Conservation (phyloP, 2,888 invertebrate species). For the Sesia bembeciformis region DNA sequence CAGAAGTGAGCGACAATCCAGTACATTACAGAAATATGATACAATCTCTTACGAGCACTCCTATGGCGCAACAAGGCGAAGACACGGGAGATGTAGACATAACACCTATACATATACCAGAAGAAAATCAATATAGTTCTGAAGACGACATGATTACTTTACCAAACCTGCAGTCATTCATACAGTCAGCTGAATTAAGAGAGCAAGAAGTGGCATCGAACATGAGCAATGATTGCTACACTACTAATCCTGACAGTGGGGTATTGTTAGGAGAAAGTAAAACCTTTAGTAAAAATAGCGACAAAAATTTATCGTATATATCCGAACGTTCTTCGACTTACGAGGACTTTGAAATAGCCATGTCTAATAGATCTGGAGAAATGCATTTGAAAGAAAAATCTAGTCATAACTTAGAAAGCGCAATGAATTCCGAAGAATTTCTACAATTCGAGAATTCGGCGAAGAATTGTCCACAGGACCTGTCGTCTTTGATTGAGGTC, state of each 20-base stretch:
- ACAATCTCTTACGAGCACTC: constrained; percentile 54
- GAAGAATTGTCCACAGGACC: constrained; percentile 43
- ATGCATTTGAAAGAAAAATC: constrained; percentile 19
- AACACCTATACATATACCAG: constrained; percentile 33
- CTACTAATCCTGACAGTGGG: constrained; percentile 24
- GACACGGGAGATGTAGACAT: constrained; percentile 21
- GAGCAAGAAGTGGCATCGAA: constrained; percentile 43
- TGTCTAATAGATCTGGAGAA: background rate
- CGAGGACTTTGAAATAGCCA: background rate
- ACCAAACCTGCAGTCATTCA: constrained; percentile 40
- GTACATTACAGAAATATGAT: constrained; percentile 40
- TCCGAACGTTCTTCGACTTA: too few species aligned
- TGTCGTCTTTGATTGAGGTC: constrained; percentile 44
- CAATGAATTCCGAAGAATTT: constrained; percentile 46
- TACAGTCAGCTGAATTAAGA: constrained; percentile 43
- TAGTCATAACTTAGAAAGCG: constrained; percentile 40
- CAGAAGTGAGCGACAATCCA: constrained; percentile 30
- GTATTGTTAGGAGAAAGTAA: constrained; percentile 30
- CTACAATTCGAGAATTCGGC: constrained; percentile 43
- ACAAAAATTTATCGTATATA: constrained; percentile 18
- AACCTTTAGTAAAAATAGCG: constrained; percentile 28
- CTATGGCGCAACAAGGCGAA: constrained; percentile 21
- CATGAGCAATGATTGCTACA: constrained; percentile 13
- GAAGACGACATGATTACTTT: constrained; percentile 13
- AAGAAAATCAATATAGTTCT: constrained; percentile 19